A percentile compares a stretch with the other conserved stretches of the same genome.
phyloP scores from a whole-genome alignment of 2,113 vertebrate species.

The Alaudala cheleensis region DNA sequence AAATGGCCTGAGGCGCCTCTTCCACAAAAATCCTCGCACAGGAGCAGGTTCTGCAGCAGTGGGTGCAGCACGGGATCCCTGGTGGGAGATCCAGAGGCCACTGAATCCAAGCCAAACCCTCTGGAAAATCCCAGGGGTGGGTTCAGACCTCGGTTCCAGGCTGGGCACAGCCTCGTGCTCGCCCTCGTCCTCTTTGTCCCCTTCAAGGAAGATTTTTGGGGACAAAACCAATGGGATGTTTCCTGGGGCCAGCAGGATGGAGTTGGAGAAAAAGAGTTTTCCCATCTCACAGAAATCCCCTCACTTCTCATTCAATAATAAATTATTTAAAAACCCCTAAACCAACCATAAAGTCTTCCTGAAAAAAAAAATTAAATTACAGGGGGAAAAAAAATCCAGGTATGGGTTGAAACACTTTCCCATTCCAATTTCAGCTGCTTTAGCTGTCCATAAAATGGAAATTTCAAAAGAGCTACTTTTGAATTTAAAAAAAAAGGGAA shows the following conservation, averaged over 20 bases:
- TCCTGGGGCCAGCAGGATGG: neutral
- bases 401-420: neutral
- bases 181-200: rapidly evolving
- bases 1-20: rapidly evolving
- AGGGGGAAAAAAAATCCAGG: neutral
- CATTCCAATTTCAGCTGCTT: neutral
- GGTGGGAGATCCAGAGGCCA: neutral
- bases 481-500: neutral
- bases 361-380: neutral
- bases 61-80: neutral
- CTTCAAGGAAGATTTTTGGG: neutral
- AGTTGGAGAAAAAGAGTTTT: neutral
- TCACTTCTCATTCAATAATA: neutral
- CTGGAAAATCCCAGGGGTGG: neutral
- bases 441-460: neutral
- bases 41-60: neutral
- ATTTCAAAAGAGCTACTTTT: neutral
- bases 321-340: neutral
- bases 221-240: neutral
- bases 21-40: neutral
- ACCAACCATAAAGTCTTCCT: neutral
- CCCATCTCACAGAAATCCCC: neutral
- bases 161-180: rapidly evolving
- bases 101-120: neutral
- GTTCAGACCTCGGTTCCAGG: neutral